Conservation (phyloP, 2,888 invertebrate species). For the Lithophane leautieri region DNA sequence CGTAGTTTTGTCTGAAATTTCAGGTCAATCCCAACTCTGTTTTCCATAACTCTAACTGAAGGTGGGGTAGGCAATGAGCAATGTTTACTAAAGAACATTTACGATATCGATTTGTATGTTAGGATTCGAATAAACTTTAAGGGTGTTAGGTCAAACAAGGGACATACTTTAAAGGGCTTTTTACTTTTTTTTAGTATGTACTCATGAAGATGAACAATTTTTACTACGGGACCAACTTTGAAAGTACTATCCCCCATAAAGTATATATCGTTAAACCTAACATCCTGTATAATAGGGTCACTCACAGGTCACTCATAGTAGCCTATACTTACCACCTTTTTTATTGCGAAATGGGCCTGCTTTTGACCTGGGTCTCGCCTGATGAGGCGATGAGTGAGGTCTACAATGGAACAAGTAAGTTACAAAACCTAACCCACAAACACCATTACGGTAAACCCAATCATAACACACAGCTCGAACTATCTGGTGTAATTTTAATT, state of each 20-base stretch:
- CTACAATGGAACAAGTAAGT: not conserved
- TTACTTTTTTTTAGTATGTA: too few relatives aligned
- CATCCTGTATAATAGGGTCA: too few relatives aligned
- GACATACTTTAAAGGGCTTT: not conserved
- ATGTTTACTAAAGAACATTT: not conserved
- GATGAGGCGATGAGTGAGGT: not conserved
- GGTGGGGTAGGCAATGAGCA: not conserved
- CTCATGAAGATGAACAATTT: not conserved
- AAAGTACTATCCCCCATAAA: not conserved
- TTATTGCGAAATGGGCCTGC: not conserved
- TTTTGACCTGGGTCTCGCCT: not conserved
- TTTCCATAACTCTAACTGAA: constrained; percentile 1
- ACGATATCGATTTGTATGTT: not conserved
- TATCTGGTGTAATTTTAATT: constrained; percentile 36
- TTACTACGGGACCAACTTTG: not conserved
- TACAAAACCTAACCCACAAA: not conserved
- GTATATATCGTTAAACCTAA: not conserved
- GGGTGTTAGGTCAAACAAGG: not conserved
- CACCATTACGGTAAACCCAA: not conserved
- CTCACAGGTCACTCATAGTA: not conserved
- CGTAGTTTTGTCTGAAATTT: not conserved
- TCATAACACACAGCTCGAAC: not conserved
- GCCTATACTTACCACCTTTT: not conserved
- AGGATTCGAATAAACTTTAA: not conserved
- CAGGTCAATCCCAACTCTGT: not conserved